Evolutionary conservation across 2,888 invertebrate species (phyloP).

Genomic region (Thymelicus sylvestris): DNA sequence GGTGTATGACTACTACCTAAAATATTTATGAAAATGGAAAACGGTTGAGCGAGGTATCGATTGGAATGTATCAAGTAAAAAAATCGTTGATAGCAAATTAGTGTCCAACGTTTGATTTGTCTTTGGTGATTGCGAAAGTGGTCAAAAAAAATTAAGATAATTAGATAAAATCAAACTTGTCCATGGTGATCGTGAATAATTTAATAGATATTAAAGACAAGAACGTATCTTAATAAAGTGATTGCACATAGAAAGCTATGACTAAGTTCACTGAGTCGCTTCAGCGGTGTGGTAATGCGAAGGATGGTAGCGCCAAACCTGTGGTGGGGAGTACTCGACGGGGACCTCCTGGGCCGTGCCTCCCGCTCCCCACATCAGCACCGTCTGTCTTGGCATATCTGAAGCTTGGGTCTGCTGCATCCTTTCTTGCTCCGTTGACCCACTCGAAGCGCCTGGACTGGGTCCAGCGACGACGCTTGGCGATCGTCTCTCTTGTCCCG

Average conservation of each 20-base stretch:
- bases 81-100: slow-evolving; percentile 6
- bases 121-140: slow-evolving; percentile 29
- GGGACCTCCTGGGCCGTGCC: slow-evolving; percentile 75
- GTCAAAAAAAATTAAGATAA: slow-evolving; percentile 12
- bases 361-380: slow-evolving; percentile 95
- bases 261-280: slow-evolving; percentile 73
- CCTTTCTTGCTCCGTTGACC: slow-evolving; percentile 72
- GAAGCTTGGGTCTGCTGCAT: slow-evolving; percentile 72
- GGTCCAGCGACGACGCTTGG: slow-evolving; percentile 84
- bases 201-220: slow-evolving; percentile 7
- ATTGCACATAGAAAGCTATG: slow-evolving; percentile 61
- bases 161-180: background rate
- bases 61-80: slow-evolving; percentile 41
- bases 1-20: background rate
- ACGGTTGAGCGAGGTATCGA: slow-evolving; percentile 69
- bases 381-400: slow-evolving; percentile 92
- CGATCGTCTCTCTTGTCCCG: slow-evolving; percentile 86
- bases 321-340: slow-evolving; percentile 78
- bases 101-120: slow-evolving; percentile 12
- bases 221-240: slow-evolving; percentile 38
- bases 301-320: slow-evolving; percentile 82
- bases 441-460: slow-evolving; percentile 75
- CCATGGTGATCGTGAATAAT: background rate
- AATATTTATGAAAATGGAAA: slow-evolving; percentile 36
- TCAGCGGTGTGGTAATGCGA: slow-evolving; percentile 82